These are phyloP conservation scores for Drosophila putrida DNA, from an alignment of 2,888 invertebrate genomes.

Conservation along the genomic window DNA sequence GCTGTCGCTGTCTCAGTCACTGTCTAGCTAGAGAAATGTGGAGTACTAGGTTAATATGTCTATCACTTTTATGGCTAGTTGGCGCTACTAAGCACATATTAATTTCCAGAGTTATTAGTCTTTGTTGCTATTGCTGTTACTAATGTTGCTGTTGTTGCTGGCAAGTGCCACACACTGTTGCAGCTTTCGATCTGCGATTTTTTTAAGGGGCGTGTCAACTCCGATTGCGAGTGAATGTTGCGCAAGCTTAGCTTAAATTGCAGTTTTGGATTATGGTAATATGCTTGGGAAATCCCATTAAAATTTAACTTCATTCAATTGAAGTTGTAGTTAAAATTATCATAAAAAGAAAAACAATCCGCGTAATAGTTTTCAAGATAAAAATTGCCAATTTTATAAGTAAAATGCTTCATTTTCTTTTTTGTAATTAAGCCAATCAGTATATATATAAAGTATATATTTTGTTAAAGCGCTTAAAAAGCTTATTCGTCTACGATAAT, in stretches of 20 bases:
- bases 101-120: conserved; percentile 49
- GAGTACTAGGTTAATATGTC: conserved; percentile 79
- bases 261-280: conserved; percentile 5
- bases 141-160: neutral
- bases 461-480: too few relatives aligned
- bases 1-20: neutral
- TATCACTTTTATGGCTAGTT: conserved; percentile 77
- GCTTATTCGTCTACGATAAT: too few relatives aligned
- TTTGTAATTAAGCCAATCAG: too few relatives aligned
- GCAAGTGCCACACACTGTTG: conserved; percentile 38
- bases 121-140: neutral
- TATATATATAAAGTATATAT: too few relatives aligned
- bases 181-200: conserved; percentile 40
- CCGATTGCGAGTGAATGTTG: conserved; percentile 6
- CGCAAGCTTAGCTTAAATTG: conserved; percentile 27
- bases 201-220: conserved; percentile 22
- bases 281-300: neutral
- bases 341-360: too few relatives aligned
- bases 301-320: neutral
- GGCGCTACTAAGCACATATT: conserved; percentile 65
- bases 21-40: conserved; percentile 59
- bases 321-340: too few relatives aligned
- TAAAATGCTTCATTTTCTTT: too few relatives aligned
- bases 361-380: too few relatives aligned
- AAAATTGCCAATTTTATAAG: too few relatives aligned